Percentiles rank a stretch among this genome's conserved stretches.
Evolutionary conservation across 2,888 invertebrate species (phyloP).

Genomic region (Galerucella calmariensis): DNA sequence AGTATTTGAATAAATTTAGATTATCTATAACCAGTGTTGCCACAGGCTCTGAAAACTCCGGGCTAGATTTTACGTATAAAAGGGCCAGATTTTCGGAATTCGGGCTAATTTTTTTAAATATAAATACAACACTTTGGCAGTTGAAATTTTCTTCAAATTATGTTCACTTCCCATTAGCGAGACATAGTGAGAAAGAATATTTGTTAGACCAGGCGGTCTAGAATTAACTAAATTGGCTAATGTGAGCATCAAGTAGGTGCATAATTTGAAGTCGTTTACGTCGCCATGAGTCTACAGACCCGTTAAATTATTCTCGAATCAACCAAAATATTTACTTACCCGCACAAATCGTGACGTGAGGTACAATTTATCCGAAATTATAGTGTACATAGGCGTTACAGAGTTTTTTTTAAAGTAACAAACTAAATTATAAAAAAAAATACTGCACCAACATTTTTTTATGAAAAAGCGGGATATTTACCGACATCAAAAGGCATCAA

Average conservation of each 20-base stretch:
- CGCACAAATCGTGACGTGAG: constrained; percentile 21
- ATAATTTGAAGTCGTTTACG: constrained; percentile 6
- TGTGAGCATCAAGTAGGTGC: constrained; percentile 8
- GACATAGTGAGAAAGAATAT: not conserved
- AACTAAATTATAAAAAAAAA: no score
- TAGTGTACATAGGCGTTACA: not conserved
- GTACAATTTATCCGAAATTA: constrained; percentile 17
- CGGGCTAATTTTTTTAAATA: no score
- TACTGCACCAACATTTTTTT: no score
- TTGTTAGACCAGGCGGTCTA: not conserved
- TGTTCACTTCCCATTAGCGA: not conserved
- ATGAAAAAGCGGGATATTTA: not conserved
- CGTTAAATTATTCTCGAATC: constrained; percentile 19
- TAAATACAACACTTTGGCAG: no score
- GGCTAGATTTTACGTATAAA: no score
- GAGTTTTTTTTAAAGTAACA: not conserved
- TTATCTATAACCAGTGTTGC: no score
- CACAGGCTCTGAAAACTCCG: no score
- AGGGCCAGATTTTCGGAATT: no score
- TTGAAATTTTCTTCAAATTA: no score
- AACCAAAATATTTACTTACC: constrained; percentile 16
- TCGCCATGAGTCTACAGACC: not conserved
- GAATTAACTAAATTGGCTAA: constrained; percentile 2
- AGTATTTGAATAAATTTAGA: not conserved
- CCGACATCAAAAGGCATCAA: no score